Evolutionary conservation across 2,888 invertebrate genomes (phyloP), one percentile per base, ranked within the genome.

Genomic region (Andrena chrysosceles): DNA sequence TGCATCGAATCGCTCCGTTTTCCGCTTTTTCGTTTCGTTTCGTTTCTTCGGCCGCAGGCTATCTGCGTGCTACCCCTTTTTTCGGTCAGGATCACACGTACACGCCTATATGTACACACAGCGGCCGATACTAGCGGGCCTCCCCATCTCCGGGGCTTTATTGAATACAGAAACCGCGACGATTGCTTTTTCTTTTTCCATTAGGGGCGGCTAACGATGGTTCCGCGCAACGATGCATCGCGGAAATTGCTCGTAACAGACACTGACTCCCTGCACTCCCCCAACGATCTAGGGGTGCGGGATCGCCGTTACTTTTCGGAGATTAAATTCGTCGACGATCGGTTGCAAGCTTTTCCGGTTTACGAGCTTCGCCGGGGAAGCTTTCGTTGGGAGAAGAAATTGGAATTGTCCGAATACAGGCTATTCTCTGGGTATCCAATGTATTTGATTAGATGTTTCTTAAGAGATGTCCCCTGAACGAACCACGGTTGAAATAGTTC

Each of bases 131-230:
- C 63, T n/a, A 48, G 20, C 20, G 48, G 7, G 66, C 48, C 48
- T 42, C 66, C 29, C 42, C 42, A 66, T 73, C 73, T 73, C 71
- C 73, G 56, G 63, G 63, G 81, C 74, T 82, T 81, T 81, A 82
- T 81, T 63, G 75, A 82, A 81, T 75, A 76, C 75, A 67, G 82
- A 81, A 70, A 82, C 81, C 82, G 67, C 82, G 82, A 81, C 76
- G 82, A 81, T 82, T 81, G 75, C 71, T 74, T 82, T 74, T 82
- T 82, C 82, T 82, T 82, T 81, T 75, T 81, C 81, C 67, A 82
- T 81, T 81, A 71, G 62, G 49, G 23, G 10, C 52, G 67, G 26
- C n/a, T 23, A 35, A 16, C n/a, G 63, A 48, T 35, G 10, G 23
- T 8, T 35, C 66, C 42, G 56, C 62, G 62, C 31, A 35, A 63